Conservation (phyloP, 2,113 vertebrate species). For the Sigmodon hispidus region DNA sequence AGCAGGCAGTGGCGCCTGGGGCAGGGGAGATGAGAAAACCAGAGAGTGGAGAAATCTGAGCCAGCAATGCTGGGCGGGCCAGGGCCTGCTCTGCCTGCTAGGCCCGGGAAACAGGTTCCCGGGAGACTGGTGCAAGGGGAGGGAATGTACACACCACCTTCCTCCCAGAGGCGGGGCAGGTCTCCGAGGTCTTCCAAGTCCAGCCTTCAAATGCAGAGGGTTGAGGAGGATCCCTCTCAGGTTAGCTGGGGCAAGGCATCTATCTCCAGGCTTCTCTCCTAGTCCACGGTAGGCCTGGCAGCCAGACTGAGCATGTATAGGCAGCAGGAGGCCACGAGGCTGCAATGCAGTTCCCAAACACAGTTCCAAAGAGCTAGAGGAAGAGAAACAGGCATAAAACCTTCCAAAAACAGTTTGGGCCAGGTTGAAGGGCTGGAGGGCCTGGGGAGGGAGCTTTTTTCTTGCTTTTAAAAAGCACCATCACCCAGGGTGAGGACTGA, state of each 20-base stretch:
- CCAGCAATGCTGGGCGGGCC: conserved; percentile 72
- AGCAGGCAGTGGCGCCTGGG: conserved; percentile 73
- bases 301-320: not conserved
- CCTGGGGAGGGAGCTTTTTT: not conserved
- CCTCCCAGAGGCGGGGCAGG: not conserved
- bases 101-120: conserved; percentile 78
- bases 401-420: not conserved
- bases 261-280: not conserved
- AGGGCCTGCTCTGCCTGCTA: conserved; percentile 73
- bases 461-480: not conserved
- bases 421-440: not conserved
- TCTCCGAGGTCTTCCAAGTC: not conserved
- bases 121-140: not conserved
- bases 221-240: not conserved
- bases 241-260: not conserved
- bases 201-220: not conserved
- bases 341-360: not conserved
- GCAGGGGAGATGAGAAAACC: conserved; percentile 82
- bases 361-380: conserved; percentile 22
- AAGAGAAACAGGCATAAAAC: not conserved
- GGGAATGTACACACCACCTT: conserved; percentile 44
- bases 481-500: not conserved
- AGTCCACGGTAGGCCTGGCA: not conserved
- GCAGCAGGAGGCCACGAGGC: conserved; percentile 3
- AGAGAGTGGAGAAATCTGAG: conserved; percentile 79